These are phyloP conservation scores for Panagrolaimus sp. DNA, from an alignment of 1,140 invertebrate genomes.

Conservation along the genomic window DNA sequence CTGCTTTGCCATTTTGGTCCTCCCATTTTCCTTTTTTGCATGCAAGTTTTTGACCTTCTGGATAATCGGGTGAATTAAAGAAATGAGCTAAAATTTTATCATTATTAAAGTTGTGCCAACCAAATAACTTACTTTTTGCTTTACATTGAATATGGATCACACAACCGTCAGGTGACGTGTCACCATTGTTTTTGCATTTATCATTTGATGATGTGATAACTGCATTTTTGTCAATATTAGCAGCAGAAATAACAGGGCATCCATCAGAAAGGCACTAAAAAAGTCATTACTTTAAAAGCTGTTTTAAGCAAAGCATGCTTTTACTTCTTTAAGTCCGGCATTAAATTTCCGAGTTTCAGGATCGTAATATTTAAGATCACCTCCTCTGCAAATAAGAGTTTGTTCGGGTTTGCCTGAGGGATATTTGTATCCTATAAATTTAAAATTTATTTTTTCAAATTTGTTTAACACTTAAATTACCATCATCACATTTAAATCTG, in stretches of 20 bases:
- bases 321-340: too few relatives aligned
- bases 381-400: neutral
- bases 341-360: neutral
- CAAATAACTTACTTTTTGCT: neutral
- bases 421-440: too few relatives aligned
- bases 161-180: neutral
- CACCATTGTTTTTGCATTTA: neutral
- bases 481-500: neutral
- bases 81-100: conserved; percentile 1
- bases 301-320: too few relatives aligned
- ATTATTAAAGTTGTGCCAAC: neutral
- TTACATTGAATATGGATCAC: neutral
- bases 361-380: neutral
- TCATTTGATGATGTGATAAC: neutral
- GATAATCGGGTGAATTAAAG: neutral
- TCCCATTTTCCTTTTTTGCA: conserved; percentile 11
- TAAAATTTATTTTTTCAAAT: too few relatives aligned
- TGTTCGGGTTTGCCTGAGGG: neutral
- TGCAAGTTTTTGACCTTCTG: neutral
- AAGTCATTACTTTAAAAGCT: too few relatives aligned
- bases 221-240: conserved; percentile 10
- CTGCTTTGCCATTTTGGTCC: conserved; percentile 1
- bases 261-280: neutral
- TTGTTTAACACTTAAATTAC: neutral
- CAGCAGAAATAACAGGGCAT: neutral